Evolutionary conservation across 2,113 vertebrate genomes (phyloP), one percentile per base, ranked within the genome.

Genomic region (Oplegnathus fasciatus): DNA sequence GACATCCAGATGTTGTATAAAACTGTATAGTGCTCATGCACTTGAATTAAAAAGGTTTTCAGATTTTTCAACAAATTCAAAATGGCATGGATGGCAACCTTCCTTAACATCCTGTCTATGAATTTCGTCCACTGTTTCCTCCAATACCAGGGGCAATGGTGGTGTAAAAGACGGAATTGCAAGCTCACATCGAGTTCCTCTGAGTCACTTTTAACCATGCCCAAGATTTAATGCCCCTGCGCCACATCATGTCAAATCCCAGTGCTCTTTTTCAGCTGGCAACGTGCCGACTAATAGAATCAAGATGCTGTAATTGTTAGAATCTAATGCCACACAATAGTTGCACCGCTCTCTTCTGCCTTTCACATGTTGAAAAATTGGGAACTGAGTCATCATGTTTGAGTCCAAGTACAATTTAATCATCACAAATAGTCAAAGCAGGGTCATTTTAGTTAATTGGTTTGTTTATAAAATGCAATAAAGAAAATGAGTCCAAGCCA

Each of bases 171-270:
- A 32, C 42, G 70, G n/a, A 2, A 37, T 8, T 26, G 14, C 60
- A 5, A 11, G 34, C 48, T 66, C 22, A n/a, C 48, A 48, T 80
- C 18, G 26, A 44, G 26, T 55, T 70, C n/a, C 28, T 70, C 37
- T 80, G 66, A 82, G 66, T 77, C 85, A 64, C 75, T n/a, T 64
- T 77, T 3, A 5, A 50, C 58, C 46, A n/a, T 6, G 8, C 57
- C 57, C 32, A 22, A 44, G 15, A 6, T 58, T 58, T 26, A 48
- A 71, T 20, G 30, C 52, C 42, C 26, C 37, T 67, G 37, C 76
- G n/a, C 64, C 20, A 30, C 54, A 85, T 75, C 44, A 28, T 9
- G 3, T 58, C 42, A 40, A 42, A 72, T 18, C 14, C 7, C 6
- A 18, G 15, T 32, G 5, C 57, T 74, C 7, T 20, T 70, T 30